Conservation (phyloP, 2,888 invertebrate genomes). For the Andrena fulva region DNA sequence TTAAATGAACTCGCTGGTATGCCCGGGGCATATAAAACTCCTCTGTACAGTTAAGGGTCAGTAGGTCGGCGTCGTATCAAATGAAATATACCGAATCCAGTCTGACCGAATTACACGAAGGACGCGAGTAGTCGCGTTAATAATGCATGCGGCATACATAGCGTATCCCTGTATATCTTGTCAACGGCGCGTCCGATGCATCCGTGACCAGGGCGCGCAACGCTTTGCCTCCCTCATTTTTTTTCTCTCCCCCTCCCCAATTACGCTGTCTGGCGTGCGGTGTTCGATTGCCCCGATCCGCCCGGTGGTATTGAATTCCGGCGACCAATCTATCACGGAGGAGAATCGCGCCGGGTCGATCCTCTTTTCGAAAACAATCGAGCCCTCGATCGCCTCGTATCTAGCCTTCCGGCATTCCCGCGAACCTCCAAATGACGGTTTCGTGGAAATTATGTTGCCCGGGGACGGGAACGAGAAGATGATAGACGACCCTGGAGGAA, state of each 20-base stretch:
- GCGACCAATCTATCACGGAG: conserved; percentile 20
- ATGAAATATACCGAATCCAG: conserved; percentile 58
- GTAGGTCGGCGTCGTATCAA: conserved; percentile 69
- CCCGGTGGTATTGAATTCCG: conserved; percentile 26
- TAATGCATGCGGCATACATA: conserved; percentile 62
- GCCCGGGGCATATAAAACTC: conserved; percentile 49
- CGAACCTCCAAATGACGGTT: background rate
- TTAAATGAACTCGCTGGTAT: conserved; percentile 55
- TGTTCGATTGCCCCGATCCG: conserved; percentile 20
- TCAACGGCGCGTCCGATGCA: conserved; percentile 25
- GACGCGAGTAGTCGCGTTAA: conserved; percentile 51
- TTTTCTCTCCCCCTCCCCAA: background rate
- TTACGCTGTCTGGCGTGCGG: background rate
- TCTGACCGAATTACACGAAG: conserved; percentile 66
- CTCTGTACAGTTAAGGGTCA: conserved; percentile 68
- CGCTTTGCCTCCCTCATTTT: background rate
- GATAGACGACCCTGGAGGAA: background rate
- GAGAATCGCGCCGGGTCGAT: background rate
- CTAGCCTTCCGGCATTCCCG: background rate
- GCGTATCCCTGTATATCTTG: conserved; percentile 43
- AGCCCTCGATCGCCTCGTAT: background rate
- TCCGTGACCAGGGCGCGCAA: conserved; percentile 30
- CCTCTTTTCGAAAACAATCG: background rate
- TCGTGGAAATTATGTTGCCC: conserved; percentile 1
- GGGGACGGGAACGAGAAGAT: background rate